These are phyloP conservation scores for Thecocarcelia acutangulata DNA, from an alignment of 2,888 invertebrate species.

Conservation along the genomic window DNA sequence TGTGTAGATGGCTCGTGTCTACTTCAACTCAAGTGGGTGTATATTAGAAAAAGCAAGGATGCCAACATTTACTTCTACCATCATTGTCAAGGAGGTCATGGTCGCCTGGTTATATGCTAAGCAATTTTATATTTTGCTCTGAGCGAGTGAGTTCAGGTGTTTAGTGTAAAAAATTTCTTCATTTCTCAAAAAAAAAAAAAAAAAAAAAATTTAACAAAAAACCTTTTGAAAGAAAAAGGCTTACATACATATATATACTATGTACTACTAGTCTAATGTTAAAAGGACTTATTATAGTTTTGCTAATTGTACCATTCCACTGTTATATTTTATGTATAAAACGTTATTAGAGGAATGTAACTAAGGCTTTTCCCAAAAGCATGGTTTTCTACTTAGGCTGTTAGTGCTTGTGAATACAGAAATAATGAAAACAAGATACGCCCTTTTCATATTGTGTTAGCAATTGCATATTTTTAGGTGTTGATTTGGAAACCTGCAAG, in stretches of 20 bases:
- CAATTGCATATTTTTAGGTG: constrained; percentile 37
- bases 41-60: constrained; percentile 15
- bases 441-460: too few species aligned
- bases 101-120: constrained; percentile 44
- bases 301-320: too few species aligned
- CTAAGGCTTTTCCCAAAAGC: too few species aligned
- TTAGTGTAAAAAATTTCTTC: constrained; percentile 17
- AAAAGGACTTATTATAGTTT: too few species aligned
- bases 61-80: constrained; percentile 29
- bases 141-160: constrained; percentile 5
- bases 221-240: background rate
- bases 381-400: too few species aligned
- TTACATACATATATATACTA: constrained; percentile 21
- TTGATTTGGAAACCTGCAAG: background rate
- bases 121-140: background rate
- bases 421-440: too few species aligned
- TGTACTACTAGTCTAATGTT: background rate
- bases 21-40: constrained; percentile 52
- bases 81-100: constrained; percentile 55
- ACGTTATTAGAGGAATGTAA: too few species aligned
- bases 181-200: constrained; percentile 7
- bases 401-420: too few species aligned
- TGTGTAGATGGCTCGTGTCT: background rate
- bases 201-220: background rate
- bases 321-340: too few species aligned